A percentile compares a stretch with the other conserved stretches of the same genome.
These are phyloP conservation scores for Whitmania pigra DNA, from an alignment of 1,140 invertebrate species.

Conservation along the genomic window DNA sequence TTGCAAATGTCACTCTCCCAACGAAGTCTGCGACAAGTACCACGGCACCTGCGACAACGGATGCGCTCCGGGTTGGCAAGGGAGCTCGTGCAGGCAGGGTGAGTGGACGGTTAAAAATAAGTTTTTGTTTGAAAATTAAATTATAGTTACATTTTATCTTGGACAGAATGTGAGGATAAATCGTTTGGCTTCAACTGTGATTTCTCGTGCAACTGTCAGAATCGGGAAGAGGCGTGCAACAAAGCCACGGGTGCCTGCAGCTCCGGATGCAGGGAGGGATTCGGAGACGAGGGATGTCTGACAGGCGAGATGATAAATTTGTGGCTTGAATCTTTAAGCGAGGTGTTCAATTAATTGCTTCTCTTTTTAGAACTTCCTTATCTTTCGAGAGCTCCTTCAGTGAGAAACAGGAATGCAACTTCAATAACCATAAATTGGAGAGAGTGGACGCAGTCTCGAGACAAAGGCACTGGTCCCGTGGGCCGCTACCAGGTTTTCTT, in stretches of 20 bases:
- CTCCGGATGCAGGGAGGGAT: conserved; percentile 19
- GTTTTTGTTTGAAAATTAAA: neutral
- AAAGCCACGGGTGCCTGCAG: conserved; percentile 18
- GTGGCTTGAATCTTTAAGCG: neutral
- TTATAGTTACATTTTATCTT: neutral
- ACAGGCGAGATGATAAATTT: neutral
- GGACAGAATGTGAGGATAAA: conserved; percentile 18
- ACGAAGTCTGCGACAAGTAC: conserved; percentile 20
- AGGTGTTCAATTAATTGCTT: neutral
- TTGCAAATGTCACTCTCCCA: conserved; percentile 14
- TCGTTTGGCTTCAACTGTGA: conserved; percentile 19
- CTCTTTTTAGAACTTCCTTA: conserved; percentile 13
- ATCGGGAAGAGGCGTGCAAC: conserved; percentile 19
- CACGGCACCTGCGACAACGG: conserved; percentile 21
- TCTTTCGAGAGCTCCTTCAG: neutral
- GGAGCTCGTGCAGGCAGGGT: conserved; percentile 13
- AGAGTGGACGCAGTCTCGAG: neutral
- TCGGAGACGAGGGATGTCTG: conserved; percentile 11
- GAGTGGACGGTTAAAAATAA: neutral
- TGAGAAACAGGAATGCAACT: conserved; percentile 7
- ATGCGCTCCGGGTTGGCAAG: conserved; percentile 13
- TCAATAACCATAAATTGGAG: conserved; percentile 15
- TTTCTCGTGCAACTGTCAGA: conserved; percentile 17
- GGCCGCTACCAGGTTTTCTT: conserved; percentile 5
- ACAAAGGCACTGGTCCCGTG: conserved; percentile 11